Evolutionary conservation across 1,140 invertebrate species (phyloP), one percentile per base, ranked within the genome.

Genomic region (Pachypsylla venusta): DNA sequence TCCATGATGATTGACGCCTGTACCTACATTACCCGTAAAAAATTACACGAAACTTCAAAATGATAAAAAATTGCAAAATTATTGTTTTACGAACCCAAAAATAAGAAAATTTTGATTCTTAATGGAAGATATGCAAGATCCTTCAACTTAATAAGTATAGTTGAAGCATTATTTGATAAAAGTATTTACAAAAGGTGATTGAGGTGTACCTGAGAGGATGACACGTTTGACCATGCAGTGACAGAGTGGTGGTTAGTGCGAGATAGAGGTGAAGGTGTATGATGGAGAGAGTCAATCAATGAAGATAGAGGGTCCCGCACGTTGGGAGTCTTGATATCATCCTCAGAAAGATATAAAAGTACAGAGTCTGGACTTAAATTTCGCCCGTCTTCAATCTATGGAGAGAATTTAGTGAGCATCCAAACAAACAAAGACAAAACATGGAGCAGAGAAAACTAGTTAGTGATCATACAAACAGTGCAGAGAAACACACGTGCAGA

Each of bases 241-340:
- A 40, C 35, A 64, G 69, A 70, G 66, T 68, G 65, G 66, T 68
- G 65, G 67, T 69, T 71, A 64, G 69, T 69, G 66, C 62, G 66
- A 63, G 64, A 60, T 64, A 62, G 61, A 64, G 63, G 62, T 66
- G 64, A 60, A 60, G 62, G 58, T 59, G 59, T 63, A 61, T 39
- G 65, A 65, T 61, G 66, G 58, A 76, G 61, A 26, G 74, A 73
- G 39, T 70, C 70, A 65, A 75, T 72, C 53, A 75, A 68, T 67
- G 69, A 73, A 63, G 69, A 69, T 64, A 75, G 68, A 60, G 71
- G 69, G 54, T 65, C 63, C 28, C 60, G 22, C 56, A 28, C 27
- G 40, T 22, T 48, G 19, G 25, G 26, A 10, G 13, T n/a, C 14
- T 53, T 39, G 25, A 25, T 56, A 54, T 20, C 35, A 62, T 66